Percentiles rank a stretch among this genome's conserved stretches.
Evolutionary conservation across 23 tunicate species (phyloP).

Genomic region (Ciona savignyi): DNA sequence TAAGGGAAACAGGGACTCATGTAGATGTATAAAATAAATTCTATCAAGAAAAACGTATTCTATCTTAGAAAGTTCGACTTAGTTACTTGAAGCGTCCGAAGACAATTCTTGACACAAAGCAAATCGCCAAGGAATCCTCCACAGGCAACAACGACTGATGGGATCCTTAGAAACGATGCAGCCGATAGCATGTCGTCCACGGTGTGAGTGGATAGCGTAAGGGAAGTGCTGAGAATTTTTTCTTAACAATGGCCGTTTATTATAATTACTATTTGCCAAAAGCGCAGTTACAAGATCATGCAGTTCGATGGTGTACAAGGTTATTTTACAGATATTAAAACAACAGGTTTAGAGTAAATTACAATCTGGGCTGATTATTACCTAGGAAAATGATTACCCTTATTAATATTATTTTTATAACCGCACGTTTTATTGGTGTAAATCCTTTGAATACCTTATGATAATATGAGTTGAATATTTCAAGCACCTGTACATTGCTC

Average conservation of each 20-base stretch:
- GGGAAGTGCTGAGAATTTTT: slow-evolving; percentile 20
- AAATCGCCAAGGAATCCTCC: slow-evolving; percentile 16
- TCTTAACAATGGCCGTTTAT: neutral
- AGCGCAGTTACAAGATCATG: too few relatives aligned
- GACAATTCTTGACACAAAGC: slow-evolving; percentile 31
- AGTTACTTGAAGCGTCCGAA: slow-evolving; percentile 40
- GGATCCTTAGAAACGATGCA: slow-evolving; percentile 57
- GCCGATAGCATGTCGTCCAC: slow-evolving; percentile 62
- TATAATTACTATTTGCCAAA: too few relatives aligned
- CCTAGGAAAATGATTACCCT: too few relatives aligned
- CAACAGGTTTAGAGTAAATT: too few relatives aligned
- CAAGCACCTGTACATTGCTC: slow-evolving; percentile 47
- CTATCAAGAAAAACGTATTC: neutral
- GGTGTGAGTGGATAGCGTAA: slow-evolving; percentile 22
- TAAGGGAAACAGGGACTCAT: too few relatives aligned
- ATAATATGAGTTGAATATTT: neutral
- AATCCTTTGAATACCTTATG: neutral
- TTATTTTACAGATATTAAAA: too few relatives aligned
- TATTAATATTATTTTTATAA: too few relatives aligned
- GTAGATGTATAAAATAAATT: too few relatives aligned
- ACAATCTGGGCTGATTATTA: too few relatives aligned
- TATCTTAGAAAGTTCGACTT: neutral
- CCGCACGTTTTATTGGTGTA: too few relatives aligned
- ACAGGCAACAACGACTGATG: slow-evolving; percentile 51
- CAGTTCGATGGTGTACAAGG: too few relatives aligned